These are phyloP conservation scores for Amphiprion clarkii DNA, from an alignment of 2,797 vertebrate species.

Conservation along the genomic window DNA sequence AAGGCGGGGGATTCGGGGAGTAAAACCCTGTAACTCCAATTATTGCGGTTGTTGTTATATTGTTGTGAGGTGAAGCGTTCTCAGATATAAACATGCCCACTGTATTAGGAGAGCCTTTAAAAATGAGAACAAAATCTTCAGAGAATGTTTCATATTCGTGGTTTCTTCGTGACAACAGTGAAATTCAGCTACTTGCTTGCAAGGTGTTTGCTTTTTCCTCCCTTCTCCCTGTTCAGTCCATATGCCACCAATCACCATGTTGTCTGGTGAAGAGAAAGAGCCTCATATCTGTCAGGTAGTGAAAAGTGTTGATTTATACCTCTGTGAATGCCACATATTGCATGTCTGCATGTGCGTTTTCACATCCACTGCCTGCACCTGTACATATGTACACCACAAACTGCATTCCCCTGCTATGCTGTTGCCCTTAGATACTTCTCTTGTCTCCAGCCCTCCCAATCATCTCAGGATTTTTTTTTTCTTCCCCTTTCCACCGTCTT, in stretches of 20 bases:
- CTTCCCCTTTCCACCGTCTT: conserved; percentile 22
- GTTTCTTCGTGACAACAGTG: neutral
- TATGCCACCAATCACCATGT: conserved; percentile 59
- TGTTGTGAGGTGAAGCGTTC: conserved; percentile 15
- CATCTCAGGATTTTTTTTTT: conserved; percentile 27
- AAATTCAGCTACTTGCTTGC: conserved; percentile 11
- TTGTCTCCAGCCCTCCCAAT: conserved; percentile 8
- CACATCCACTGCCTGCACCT: neutral
- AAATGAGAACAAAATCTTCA: too few relatives aligned
- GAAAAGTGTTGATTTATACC: conserved; percentile 32
- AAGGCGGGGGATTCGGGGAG: conserved; percentile 13
- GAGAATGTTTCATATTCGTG: too few relatives aligned
- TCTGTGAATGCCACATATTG: neutral
- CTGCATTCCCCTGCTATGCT: conserved; percentile 33
- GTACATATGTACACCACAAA: conserved; percentile 22
- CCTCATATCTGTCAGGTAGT: conserved; percentile 54
- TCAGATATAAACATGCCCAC: neutral
- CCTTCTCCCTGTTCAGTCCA: conserved; percentile 22
- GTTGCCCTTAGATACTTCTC: conserved; percentile 30
- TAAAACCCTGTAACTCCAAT: conserved; percentile 50
- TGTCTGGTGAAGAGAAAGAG: conserved; percentile 43
- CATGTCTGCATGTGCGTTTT: conserved; percentile 3
- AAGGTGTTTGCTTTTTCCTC: neutral
- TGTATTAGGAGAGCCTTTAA: neutral
- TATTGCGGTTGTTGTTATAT: conserved; percentile 23